phyloP scores from a whole-genome alignment of 2,888 invertebrate species.

The Leptinotarsa juncta region DNA sequence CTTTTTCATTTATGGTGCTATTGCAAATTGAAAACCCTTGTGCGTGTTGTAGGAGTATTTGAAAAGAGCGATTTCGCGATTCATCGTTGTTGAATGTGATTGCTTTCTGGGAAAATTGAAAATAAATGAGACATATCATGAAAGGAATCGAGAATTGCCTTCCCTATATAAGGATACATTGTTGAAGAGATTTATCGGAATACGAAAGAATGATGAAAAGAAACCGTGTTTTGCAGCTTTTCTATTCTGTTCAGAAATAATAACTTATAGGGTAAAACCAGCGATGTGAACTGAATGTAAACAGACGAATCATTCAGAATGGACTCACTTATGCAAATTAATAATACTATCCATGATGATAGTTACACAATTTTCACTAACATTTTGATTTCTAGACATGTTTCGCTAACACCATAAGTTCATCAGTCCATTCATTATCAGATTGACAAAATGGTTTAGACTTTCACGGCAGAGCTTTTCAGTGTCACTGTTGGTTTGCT shows the following conservation, averaged over 20 bases:
- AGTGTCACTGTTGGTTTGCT: too few relatives aligned
- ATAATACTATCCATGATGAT: too few relatives aligned
- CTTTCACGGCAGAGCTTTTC: too few relatives aligned
- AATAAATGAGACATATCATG: not conserved
- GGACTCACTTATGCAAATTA: too few relatives aligned
- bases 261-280: not conserved
- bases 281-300: too few relatives aligned
- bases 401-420: too few relatives aligned
- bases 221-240: not conserved
- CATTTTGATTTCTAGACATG: too few relatives aligned
- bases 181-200: not conserved
- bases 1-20: conserved; percentile 8
- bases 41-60: conserved; percentile 9
- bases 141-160: not conserved
- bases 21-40: conserved; percentile 12
- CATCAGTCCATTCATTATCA: too few relatives aligned
- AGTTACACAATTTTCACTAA: too few relatives aligned
- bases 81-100: conserved; percentile 2
- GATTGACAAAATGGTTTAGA: too few relatives aligned
- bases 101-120: not conserved
- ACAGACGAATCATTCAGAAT: too few relatives aligned
- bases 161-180: not conserved
- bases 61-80: not conserved
- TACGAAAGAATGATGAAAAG: not conserved
- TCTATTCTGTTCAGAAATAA: not conserved